phyloP scores from a whole-genome alignment of 2,113 vertebrate genomes.

The Microtus pennsylvanicus region DNA sequence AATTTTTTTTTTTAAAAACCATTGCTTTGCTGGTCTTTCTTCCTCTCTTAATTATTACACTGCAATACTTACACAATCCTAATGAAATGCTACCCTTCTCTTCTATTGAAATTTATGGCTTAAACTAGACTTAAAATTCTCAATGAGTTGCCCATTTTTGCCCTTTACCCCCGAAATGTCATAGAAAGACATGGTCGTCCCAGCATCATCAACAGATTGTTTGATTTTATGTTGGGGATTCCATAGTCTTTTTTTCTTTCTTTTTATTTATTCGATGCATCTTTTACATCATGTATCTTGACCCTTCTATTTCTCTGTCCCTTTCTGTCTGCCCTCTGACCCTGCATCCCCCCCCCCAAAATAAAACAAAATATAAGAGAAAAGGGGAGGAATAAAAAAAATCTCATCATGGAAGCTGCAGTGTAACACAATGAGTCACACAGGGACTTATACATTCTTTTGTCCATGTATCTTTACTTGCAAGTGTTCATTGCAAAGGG shows the following conservation, averaged over 20 bases:
- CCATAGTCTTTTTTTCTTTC: neutral
- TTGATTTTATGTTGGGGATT: neutral
- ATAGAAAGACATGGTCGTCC: neutral
- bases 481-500: neutral
- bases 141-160: neutral
- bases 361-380: too few relatives aligned
- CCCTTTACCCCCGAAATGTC: too few relatives aligned
- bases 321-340: neutral
- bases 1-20: neutral
- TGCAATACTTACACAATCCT: neutral
- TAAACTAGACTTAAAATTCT: neutral
- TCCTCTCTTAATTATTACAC: neutral
- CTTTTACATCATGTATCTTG: neutral
- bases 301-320: neutral
- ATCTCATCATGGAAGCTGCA: too few relatives aligned
- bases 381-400: too few relatives aligned
- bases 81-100: neutral
- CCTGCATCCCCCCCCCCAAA: neutral
- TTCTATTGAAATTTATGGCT: neutral
- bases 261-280: neutral
- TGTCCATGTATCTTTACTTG: neutral
- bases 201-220: neutral
- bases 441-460: neutral
- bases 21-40: neutral
- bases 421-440: too few relatives aligned